These are phyloP conservation scores for Nyctereutes procyonoides DNA, from an alignment of 2,113 vertebrate genomes.

Conservation along the genomic window DNA sequence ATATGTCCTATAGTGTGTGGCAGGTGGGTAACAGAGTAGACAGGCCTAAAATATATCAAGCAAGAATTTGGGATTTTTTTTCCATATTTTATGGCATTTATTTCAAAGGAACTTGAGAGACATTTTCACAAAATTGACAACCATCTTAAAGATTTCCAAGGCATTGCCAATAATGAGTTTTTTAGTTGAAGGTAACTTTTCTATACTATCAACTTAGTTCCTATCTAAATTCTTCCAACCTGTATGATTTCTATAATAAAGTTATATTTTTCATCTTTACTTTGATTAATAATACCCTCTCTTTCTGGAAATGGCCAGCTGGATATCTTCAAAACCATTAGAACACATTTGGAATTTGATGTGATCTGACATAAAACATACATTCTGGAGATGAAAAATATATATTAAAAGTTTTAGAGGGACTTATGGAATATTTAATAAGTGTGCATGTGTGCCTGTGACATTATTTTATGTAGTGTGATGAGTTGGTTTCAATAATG, in stretches of 20 bases:
- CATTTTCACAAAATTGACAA: neutral
- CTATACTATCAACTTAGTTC: neutral
- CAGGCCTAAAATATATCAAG: neutral
- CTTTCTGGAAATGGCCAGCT: neutral
- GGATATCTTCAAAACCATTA: neutral
- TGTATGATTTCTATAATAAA: neutral
- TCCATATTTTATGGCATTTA: neutral
- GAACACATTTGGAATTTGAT: neutral
- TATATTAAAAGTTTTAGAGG: neutral
- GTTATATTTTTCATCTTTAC: neutral
- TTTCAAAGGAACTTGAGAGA: neutral
- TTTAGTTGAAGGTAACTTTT: neutral
- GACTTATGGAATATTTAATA: neutral
- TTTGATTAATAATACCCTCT: neutral
- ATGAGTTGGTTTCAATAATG: neutral
- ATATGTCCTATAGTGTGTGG: neutral
- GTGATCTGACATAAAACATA: neutral
- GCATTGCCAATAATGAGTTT: neutral
- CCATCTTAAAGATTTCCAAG: neutral
- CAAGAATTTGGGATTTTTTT: neutral
- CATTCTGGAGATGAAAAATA: neutral
- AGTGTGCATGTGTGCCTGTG: no score
- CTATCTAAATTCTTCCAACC: neutral
- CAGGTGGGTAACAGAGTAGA: neutral
- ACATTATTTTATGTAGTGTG: neutral